Percentiles rank a stretch among this genome's conserved stretches.
These are phyloP conservation scores for Xenopus borealis DNA, from an alignment of 2,113 vertebrate genomes.

Conservation along the genomic window DNA sequence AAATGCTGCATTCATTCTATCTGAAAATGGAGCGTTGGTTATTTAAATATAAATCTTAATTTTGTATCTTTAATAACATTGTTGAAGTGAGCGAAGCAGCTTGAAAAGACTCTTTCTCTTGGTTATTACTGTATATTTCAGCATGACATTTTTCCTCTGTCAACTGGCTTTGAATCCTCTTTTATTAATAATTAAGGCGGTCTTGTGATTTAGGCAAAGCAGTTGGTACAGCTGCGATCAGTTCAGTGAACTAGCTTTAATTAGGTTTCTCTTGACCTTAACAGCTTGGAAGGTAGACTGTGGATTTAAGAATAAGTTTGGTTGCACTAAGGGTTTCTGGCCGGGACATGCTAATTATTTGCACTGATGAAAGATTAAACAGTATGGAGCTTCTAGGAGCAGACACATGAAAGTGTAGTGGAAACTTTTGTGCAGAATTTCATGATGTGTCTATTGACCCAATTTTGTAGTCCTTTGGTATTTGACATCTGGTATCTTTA, in stretches of 20 bases:
- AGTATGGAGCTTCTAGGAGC: no score
- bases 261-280: slow-evolving; percentile 47
- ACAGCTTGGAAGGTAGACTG: slow-evolving; percentile 10
- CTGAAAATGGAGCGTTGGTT: no score
- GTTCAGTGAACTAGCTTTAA: slow-evolving; percentile 47
- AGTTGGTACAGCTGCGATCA: slow-evolving; percentile 47
- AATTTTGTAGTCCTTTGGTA: no score
- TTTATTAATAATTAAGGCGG: slow-evolving; percentile 56
- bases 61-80: background rate
- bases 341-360: no score
- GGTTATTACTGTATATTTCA: slow-evolving; percentile 1
- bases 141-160: slow-evolving; percentile 50
- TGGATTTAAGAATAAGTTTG: background rate
- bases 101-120: background rate
- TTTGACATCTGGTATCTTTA: no score
- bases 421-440: no score
- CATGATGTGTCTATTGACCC: no score
- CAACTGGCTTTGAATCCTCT: slow-evolving; percentile 36
- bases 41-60: no score
- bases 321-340: background rate
- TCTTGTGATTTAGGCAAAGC: background rate
- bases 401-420: no score
- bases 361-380: no score
- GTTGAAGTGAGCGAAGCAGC: background rate
- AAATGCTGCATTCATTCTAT: no score